phyloP scores from a whole-genome alignment of 1,140 invertebrate species.

The Drosophila athabasca region DNA sequence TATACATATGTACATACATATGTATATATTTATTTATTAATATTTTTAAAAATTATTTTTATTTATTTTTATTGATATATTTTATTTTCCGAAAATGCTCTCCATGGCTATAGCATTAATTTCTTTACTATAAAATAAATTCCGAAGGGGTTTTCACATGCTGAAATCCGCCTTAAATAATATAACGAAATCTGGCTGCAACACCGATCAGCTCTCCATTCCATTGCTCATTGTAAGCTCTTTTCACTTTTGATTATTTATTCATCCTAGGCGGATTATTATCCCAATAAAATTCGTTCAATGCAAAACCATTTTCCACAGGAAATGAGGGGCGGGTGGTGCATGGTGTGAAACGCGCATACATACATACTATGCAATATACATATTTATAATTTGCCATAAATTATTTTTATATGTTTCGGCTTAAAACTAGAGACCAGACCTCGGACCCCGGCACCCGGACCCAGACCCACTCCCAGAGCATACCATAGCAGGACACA shows the following conservation, averaged over 20 bases:
- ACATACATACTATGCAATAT: too few species aligned
- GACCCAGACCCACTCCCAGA: too few species aligned
- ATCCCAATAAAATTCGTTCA: constrained; percentile 33
- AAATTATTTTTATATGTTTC: constrained; percentile 47
- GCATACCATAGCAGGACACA: constrained; percentile 10
- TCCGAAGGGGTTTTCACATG: too few species aligned
- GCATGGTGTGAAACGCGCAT: too few species aligned
- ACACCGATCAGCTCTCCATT: constrained; percentile 11
- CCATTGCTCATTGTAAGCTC: constrained; percentile 15
- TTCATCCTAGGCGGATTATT: constrained; percentile 24
- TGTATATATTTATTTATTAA: too few species aligned
- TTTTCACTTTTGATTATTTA: constrained; percentile 42
- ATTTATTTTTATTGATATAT: too few species aligned
- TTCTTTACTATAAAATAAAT: too few species aligned
- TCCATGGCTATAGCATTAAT: too few species aligned
- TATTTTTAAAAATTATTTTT: too few species aligned
- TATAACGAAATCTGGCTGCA: constrained; percentile 28
- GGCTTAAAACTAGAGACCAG: constrained; percentile 31
- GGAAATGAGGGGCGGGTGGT: too few species aligned
- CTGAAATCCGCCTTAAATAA: constrained; percentile 22
- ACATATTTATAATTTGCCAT: constrained; percentile 39
- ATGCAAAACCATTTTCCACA: constrained; percentile 24
- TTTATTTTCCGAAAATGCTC: too few species aligned
- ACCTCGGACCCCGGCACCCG: neutral
- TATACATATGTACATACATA: too few species aligned